These are phyloP conservation scores for Diploscapter pachys DNA, from an alignment of 1,140 invertebrate genomes.

Conservation along the genomic window DNA sequence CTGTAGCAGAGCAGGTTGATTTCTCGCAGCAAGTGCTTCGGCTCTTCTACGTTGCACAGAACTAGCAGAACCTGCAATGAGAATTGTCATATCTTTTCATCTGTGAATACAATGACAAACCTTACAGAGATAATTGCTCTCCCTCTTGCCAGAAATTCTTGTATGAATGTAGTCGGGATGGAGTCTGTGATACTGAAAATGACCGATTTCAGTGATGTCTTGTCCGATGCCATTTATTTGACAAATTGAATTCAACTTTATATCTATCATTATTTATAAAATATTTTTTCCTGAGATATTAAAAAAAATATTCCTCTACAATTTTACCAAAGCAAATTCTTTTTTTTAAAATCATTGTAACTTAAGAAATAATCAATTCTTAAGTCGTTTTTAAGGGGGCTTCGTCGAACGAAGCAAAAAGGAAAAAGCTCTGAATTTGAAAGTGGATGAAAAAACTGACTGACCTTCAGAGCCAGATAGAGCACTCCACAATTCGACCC, in stretches of 20 bases:
- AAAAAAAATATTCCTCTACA: no score
- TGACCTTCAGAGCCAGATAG: slow-evolving; percentile 50
- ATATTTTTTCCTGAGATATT: no score
- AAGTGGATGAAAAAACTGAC: background rate
- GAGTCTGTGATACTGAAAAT: slow-evolving; percentile 47
- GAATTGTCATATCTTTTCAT: slow-evolving; percentile 5
- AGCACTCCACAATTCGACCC: slow-evolving; percentile 46
- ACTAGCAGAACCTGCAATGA: slow-evolving; percentile 47
- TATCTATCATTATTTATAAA: no score
- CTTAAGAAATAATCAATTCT: no score
- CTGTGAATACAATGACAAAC: background rate
- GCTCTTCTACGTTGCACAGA: slow-evolving; percentile 54
- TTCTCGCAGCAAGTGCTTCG: slow-evolving; percentile 48
- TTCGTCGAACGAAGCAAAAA: no score
- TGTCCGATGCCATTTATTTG: no score
- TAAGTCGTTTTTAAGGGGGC: no score
- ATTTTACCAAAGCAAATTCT: no score
- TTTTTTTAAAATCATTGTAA: no score
- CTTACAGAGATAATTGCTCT: slow-evolving; percentile 30
- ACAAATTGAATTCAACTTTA: no score
- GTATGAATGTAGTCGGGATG: slow-evolving; percentile 56
- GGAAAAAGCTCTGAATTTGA: no score
- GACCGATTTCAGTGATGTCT: no score
- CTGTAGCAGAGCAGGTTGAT: slow-evolving; percentile 57
- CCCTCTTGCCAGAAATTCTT: slow-evolving; percentile 38